Evolutionary conservation across 23 tunicate species (phyloP).

Genomic region (Oikopleura vanhoeffeni): DNA sequence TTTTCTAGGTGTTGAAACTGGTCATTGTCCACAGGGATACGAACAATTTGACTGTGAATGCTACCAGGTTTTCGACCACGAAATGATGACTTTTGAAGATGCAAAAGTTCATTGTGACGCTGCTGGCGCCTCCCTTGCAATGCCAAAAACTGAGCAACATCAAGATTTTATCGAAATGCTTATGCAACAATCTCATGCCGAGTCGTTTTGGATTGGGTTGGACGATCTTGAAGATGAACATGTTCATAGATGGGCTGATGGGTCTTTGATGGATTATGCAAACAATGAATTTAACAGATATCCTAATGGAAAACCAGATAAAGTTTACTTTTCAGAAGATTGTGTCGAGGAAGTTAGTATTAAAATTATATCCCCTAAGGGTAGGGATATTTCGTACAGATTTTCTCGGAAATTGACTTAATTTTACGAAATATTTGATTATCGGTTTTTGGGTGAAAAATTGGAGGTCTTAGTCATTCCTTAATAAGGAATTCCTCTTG

Average conservation of each 20-base stretch:
- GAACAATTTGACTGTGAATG: slow-evolving; percentile 37
- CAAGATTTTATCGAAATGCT: slow-evolving; percentile 47
- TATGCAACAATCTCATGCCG: slow-evolving; percentile 37
- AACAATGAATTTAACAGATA: slow-evolving; percentile 27
- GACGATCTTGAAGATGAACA: slow-evolving; percentile 17
- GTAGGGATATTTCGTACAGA: too few relatives aligned
- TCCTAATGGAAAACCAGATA: slow-evolving; percentile 33
- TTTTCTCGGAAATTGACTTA: too few relatives aligned
- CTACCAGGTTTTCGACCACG: slow-evolving; percentile 28
- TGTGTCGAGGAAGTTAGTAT: slow-evolving; percentile 33
- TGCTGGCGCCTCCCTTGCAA: slow-evolving; percentile 35
- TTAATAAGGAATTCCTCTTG: too few relatives aligned
- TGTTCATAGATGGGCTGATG: slow-evolving; percentile 39
- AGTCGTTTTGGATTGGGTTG: slow-evolving; percentile 49
- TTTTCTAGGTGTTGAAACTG: neutral
- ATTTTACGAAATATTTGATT: too few relatives aligned
- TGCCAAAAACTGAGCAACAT: slow-evolving; percentile 35
- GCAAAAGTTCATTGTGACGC: slow-evolving; percentile 19
- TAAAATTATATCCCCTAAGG: neutral
- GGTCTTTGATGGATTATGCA: slow-evolving; percentile 18
- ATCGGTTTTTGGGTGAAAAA: too few relatives aligned
- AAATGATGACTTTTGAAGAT: slow-evolving; percentile 21
- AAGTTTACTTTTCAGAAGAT: slow-evolving; percentile 49
- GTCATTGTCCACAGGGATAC: slow-evolving; percentile 34
- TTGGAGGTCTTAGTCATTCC: too few relatives aligned